phyloP scores from a whole-genome alignment of 2,113 vertebrate genomes.

The Thalassarche chlororhynchos region DNA sequence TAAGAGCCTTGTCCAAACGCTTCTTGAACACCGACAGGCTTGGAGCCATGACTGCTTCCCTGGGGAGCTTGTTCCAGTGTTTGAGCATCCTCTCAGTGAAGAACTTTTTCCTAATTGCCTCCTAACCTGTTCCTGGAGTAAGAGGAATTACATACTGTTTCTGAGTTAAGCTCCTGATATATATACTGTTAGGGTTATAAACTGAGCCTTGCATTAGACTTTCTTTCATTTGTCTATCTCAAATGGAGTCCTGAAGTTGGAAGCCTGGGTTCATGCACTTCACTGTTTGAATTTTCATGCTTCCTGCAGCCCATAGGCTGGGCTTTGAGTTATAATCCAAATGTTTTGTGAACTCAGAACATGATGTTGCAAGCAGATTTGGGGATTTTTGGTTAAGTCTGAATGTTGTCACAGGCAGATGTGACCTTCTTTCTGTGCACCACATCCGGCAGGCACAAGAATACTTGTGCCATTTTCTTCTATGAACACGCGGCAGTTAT shows the following conservation, averaged over 20 bases:
- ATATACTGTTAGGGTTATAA: not conserved
- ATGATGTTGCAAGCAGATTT: not conserved
- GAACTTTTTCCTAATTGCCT: not conserved
- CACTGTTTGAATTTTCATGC: not conserved
- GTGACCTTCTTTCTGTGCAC: not conserved
- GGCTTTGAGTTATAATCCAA: not conserved
- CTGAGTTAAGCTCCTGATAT: not conserved
- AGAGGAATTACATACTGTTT: not conserved
- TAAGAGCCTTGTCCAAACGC: not conserved
- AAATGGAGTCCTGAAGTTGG: not conserved
- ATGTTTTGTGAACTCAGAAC: not conserved
- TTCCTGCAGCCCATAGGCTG: not conserved
- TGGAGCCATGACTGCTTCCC: not conserved
- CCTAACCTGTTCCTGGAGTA: not conserved
- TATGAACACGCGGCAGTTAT: rapidly evolving
- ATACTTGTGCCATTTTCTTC: not conserved
- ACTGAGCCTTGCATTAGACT: not conserved
- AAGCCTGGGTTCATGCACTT: not conserved
- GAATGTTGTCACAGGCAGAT: rapidly evolving
- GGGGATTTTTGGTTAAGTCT: not conserved
- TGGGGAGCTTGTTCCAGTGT: not conserved
- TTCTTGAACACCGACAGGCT: not conserved
- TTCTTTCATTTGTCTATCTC: not conserved
- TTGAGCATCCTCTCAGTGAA: not conserved
- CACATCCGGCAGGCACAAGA: not conserved